Evolutionary conservation across 2,888 invertebrate genomes (phyloP).

Genomic region (Lycocerus yunnanus): DNA sequence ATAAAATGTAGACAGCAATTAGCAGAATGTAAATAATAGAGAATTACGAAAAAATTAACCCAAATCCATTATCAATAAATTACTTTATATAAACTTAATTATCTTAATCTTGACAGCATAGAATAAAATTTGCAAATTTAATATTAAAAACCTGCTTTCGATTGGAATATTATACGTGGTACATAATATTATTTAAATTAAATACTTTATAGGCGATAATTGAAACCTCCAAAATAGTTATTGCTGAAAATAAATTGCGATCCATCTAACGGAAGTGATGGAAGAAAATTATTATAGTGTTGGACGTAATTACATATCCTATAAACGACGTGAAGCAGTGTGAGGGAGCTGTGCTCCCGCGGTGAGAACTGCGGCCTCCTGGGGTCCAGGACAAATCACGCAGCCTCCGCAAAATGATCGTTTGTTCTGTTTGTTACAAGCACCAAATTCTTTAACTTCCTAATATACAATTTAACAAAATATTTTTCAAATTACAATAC

Average conservation of each 20-base stretch:
- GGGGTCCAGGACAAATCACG: constrained; percentile 32
- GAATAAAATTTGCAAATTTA: not conserved
- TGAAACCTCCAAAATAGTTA: not conserved
- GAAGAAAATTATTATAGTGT: constrained; percentile 41
- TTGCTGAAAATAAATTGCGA: constrained; percentile 10
- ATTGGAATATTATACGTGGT: too few species aligned
- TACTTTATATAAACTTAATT: not conserved
- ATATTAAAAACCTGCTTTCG: not conserved
- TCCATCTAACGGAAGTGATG: constrained; percentile 39
- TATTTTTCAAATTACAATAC: not conserved
- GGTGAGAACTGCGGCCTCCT: constrained; percentile 31
- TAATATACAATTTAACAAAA: constrained; percentile 1
- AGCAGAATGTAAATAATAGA: not conserved
- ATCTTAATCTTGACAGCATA: not conserved
- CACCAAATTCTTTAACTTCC: not conserved
- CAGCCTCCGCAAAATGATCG: constrained; percentile 30
- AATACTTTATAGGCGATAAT: not conserved
- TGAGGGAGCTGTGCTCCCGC: constrained; percentile 30
- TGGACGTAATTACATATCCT: constrained; percentile 41
- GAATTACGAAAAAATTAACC: not conserved
- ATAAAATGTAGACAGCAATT: not conserved
- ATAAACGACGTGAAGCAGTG: constrained; percentile 31
- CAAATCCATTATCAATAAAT: not conserved
- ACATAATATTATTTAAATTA: not conserved
- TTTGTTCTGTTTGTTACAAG: constrained; percentile 14